Percentiles rank a stretch among this genome's conserved stretches.
Conservation (phyloP, 2,797 vertebrate genomes). For the Catamblyrhynchus diadema region DNA sequence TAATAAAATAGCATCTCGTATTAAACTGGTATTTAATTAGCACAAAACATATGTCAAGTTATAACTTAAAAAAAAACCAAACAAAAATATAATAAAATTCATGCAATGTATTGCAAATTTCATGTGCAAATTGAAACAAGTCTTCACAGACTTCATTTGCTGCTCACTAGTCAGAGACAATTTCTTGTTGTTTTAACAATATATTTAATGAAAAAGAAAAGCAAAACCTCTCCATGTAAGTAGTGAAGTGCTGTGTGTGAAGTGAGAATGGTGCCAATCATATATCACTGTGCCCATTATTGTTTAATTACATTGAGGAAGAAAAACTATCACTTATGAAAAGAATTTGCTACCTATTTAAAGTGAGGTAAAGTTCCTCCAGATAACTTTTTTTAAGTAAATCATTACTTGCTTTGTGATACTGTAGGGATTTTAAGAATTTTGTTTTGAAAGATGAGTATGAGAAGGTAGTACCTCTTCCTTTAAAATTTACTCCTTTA, state of each 20-base stretch:
- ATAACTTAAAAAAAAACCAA: not conserved
- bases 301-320: not conserved
- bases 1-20: not conserved
- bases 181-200: not conserved
- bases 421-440: fast-evolving
- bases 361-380: not conserved
- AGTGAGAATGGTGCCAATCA: not conserved
- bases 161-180: not conserved
- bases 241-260: not conserved
- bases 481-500: not conserved
- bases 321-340: not conserved
- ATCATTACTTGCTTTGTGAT: not conserved
- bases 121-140: not conserved
- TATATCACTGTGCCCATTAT: not conserved
- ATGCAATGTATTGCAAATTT: not conserved
- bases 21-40: not conserved
- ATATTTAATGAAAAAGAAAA: not conserved
- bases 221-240: not conserved
- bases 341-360: not conserved
- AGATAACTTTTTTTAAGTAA: not conserved
- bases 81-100: not conserved
- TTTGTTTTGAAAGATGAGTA: not conserved
- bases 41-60: not conserved
- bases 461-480: not conserved
- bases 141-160: not conserved